A percentile compares a stretch with the other conserved stretches of the same genome.
Evolutionary conservation across 2,797 vertebrate species (phyloP).

Genomic region (Valencia hispanica): DNA sequence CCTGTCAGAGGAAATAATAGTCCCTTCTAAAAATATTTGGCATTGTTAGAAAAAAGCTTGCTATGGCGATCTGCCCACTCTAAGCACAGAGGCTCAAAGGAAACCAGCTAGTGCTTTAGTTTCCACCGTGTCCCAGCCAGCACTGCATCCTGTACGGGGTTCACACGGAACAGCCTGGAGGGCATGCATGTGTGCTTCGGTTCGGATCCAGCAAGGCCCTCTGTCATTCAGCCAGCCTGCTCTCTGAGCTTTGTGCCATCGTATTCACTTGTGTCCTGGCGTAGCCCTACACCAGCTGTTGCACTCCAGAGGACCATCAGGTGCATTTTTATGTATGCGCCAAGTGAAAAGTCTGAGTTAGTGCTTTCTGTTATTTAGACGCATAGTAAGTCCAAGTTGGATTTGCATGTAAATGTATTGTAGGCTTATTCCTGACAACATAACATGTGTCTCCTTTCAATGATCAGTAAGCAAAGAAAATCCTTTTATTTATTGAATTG

Average conservation of each 20-base stretch:
- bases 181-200: conserved; percentile 66
- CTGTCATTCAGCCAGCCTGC: conserved; percentile 34
- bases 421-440: conserved; percentile 25
- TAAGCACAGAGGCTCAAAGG: conserved; percentile 66
- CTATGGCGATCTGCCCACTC: conserved; percentile 30
- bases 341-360: conserved; percentile 39
- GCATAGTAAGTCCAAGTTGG: conserved; percentile 43
- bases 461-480: conserved; percentile 29
- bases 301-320: conserved; percentile 52
- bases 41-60: conserved; percentile 36
- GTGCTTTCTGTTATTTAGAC: conserved; percentile 65
- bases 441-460: conserved; percentile 9
- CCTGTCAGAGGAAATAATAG: neutral
- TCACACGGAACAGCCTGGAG: conserved; percentile 74
- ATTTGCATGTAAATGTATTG: conserved; percentile 55
- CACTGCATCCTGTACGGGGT: conserved; percentile 73
- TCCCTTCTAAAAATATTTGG: conserved; percentile 6
- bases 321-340: conserved; percentile 50
- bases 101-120: conserved; percentile 71
- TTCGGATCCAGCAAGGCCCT: conserved; percentile 50
- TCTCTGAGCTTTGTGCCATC: conserved; percentile 43
- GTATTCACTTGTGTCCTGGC: conserved; percentile 40
- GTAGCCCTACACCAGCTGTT: conserved; percentile 40
- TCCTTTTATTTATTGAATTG: conserved; percentile 42
- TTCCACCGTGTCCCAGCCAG: conserved; percentile 68